Evolutionary conservation across 2,113 vertebrate genomes (phyloP).

Genomic region (Dasyurus viverrinus): DNA sequence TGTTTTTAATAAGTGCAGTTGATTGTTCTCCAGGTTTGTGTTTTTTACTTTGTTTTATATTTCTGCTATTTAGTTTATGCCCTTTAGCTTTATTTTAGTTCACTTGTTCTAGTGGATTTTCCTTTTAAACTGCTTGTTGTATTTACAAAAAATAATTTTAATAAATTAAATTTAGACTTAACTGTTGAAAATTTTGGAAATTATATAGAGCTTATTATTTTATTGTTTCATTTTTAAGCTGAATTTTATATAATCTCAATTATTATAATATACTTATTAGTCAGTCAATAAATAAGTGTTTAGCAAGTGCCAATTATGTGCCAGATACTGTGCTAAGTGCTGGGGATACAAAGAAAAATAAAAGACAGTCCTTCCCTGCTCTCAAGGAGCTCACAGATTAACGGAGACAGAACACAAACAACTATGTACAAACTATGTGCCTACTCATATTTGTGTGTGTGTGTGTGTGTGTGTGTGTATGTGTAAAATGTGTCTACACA

Average conservation of each 20-base stretch:
- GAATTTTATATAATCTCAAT: background rate
- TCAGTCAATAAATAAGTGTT: background rate
- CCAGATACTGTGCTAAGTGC: background rate
- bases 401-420: background rate
- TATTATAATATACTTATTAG: background rate
- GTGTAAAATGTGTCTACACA: background rate
- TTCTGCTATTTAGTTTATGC: background rate
- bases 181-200: background rate
- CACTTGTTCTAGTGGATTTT: too few species aligned
- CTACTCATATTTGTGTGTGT: too few species aligned
- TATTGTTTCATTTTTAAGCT: background rate
- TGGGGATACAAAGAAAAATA: background rate
- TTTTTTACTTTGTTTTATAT: background rate
- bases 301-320: background rate
- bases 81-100: too few species aligned
- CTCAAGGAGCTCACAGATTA: background rate
- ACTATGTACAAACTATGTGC: background rate
- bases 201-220: background rate
- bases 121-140: background rate
- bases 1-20: background rate
- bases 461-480: background rate
- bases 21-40: background rate
- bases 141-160: background rate
- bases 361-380: background rate
- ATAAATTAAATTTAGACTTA: background rate